Evolutionary conservation across 2,888 invertebrate species (phyloP), one percentile per base, ranked within the genome.

Genomic region (Lithosia quadra): DNA sequence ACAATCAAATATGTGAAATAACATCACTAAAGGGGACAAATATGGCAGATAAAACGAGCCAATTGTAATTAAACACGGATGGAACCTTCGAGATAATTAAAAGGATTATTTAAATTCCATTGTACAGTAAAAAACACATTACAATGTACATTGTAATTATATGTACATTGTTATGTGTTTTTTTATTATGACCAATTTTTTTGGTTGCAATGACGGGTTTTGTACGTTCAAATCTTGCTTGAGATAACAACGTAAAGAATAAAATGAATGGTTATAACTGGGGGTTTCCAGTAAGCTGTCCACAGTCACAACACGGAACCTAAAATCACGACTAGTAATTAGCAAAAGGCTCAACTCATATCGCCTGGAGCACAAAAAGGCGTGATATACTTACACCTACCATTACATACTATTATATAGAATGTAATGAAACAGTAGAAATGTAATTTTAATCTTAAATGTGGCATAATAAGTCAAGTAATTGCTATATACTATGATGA

Each of bases 121-220:
- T 49, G 49, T 43, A 43, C 7, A 43, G 18, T 18, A 49, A 49
- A 28, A 49, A 49, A 49, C n/a, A n/a, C n/a, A 49, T 49, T n/a
- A 49, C 49, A 49, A 49, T 49, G n/a, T 49, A 49, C 49, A 49
- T 49, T 49, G 49, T 49, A n/a, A 49, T 49, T 49, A n/a, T n/a
- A 43, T 43, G 18, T 43, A 43, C 18, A 43, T 43, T 43, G 18
- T 43, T 7, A 18, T 43, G 4, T 18, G 18, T 49, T n/a, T 9
- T 49, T 49, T n/a, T 28, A 43, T 43, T 18, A 43, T 18, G 18
- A 43, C 18, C 43, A 43, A 5, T 5, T 43, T 43, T 43, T 43
- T 39, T 39, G 13, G 15, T 43, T 43, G 8, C 15, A 15, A 18
- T 43, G 43, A 43, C 18, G n/a, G 0, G 18, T 49, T n/a, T 49